Base-by-base conservation (phyloP, 1,140 invertebrate genomes). In the Cyphomyrmex costatus region DNA sequence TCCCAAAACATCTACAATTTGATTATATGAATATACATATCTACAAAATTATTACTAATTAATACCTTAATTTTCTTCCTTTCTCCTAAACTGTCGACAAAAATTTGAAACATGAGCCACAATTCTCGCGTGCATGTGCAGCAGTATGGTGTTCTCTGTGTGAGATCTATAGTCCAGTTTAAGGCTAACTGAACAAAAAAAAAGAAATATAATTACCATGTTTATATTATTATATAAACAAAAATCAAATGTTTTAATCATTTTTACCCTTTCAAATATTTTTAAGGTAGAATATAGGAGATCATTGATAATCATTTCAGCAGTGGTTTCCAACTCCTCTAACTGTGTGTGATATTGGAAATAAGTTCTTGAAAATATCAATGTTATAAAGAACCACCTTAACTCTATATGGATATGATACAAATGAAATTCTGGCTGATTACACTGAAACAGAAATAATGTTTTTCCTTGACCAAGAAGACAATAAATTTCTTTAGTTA, bases 321-420 rank as follows among this genome's bases (percentile, higher is more conserved):
- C 87, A 14, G 83, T 87, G 56, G 90, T 91, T 70, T 93, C 91
- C 10, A 95, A 79, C 36, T 94, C 92, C 10, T 92, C 90, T 24
- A 89, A 82, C 7, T 88, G 56, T 2, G 79, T 61, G 14, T 79
- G 77, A 65, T 89, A 87, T 70, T 93, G 85, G 7, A 77, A 86
- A 76, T 79, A 89, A 51, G 90, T 90, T 70, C 88, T 88, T 27
- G 90, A 88, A 78, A 93, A 89, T 8, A 94, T 71, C 14, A 95
- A 86, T 6, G 93, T 93, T 1, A 95, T 56, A 63, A 94, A 91
- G 6, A 95, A 68, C 95, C 95, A 95, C 71, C 94, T 88, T 33
- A 96, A 84, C 71, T 96, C 95, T 30, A 96, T 85, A 85, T 95
- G 95, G 21, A 94, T 85, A 87, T 96, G 95, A 82, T 94, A 95